A percentile compares a stretch with the other conserved stretches of the same genome.
These are phyloP conservation scores for Synanthedon formicaeformis DNA, from an alignment of 2,888 invertebrate genomes.

Conservation along the genomic window DNA sequence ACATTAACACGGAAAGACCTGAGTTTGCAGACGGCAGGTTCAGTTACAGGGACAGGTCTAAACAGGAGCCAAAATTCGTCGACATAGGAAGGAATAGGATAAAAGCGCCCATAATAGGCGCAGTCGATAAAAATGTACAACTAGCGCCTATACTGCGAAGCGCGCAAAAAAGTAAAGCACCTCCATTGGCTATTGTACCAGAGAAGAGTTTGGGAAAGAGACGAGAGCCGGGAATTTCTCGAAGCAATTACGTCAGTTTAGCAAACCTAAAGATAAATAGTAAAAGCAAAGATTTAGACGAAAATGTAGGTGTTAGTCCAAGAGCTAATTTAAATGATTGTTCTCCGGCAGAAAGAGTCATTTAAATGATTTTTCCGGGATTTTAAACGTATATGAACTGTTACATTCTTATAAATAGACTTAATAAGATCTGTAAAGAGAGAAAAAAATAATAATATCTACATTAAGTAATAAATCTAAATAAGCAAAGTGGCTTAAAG, in stretches of 20 bases:
- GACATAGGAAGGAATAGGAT: constrained; percentile 39
- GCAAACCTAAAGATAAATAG: constrained; percentile 58
- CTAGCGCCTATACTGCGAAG: constrained; percentile 22
- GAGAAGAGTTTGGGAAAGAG: constrained; percentile 27
- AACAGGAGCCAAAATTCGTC: constrained; percentile 21
- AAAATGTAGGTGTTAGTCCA: constrained; percentile 15
- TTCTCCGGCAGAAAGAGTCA: constrained; percentile 38
- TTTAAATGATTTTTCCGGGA: constrained; percentile 13
- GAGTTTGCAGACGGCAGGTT: constrained; percentile 49
- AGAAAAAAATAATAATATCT: too few species aligned
- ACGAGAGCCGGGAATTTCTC: constrained; percentile 43
- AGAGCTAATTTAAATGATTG: constrained; percentile 8
- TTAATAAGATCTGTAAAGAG: too few species aligned
- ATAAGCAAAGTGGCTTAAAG: too few species aligned
- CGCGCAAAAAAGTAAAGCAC: constrained; percentile 17
- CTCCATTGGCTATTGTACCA: constrained; percentile 20
- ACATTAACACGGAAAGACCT: constrained; percentile 29
- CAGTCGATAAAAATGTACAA: constrained; percentile 13
- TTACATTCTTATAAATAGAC: too few species aligned
- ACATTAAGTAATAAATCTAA: too few species aligned
- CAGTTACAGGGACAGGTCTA: constrained; percentile 45
- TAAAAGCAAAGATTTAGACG: constrained; percentile 27
- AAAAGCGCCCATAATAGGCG: constrained; percentile 21
- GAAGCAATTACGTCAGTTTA: constrained; percentile 60
- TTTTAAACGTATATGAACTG: too few species aligned